Evolutionary conservation across 2,888 invertebrate genomes (phyloP).

Genomic region (Heliconius cydno): DNA sequence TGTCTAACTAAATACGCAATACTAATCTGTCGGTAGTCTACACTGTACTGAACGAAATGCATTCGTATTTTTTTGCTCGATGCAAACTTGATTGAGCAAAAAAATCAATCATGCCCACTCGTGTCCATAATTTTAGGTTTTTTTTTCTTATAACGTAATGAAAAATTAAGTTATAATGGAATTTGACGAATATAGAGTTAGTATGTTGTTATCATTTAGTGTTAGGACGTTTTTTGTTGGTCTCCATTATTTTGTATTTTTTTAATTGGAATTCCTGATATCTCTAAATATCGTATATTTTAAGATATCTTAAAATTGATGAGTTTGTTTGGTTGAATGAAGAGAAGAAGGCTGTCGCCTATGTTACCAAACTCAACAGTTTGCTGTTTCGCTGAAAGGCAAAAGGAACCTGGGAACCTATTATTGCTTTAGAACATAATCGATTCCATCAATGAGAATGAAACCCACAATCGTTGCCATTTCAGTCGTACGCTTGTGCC

Average conservation of each 20-base stretch:
- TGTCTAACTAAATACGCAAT: no score
- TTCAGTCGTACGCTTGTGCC: no score
- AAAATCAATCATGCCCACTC: constrained; percentile 73
- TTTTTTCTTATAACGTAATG: constrained; percentile 46
- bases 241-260: not conserved
- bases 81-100: constrained; percentile 61
- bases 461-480: no score
- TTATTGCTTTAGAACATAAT: no score
- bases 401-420: no score
- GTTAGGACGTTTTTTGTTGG: not conserved
- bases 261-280: not conserved
- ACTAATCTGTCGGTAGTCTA: constrained; percentile 30
- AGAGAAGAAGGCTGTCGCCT: no score
- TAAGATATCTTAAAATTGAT: no score
- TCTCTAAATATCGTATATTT: not conserved
- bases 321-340: no score
- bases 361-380: not conserved
- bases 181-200: constrained; percentile 36
- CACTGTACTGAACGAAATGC: constrained; percentile 53
- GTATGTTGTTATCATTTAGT: constrained; percentile 20
- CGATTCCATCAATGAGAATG: no score
- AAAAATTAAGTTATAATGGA: constrained; percentile 44
- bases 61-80: constrained; percentile 68
- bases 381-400: not conserved
- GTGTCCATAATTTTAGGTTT: constrained; percentile 55